These are phyloP conservation scores for Lasiurus cinereus DNA, from an alignment of 2,113 vertebrate species.

Conservation along the genomic window DNA sequence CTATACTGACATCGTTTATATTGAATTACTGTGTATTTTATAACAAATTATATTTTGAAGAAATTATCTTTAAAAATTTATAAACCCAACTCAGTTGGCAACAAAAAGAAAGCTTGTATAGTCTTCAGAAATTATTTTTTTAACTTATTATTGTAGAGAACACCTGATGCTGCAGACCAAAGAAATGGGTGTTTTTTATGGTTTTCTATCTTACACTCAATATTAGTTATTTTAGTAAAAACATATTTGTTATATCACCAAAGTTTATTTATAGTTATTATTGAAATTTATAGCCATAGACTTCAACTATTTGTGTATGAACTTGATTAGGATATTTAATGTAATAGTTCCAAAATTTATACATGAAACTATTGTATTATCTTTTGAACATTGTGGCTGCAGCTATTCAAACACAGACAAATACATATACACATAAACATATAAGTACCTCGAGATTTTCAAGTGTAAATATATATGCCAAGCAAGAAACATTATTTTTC, in stretches of 20 bases:
- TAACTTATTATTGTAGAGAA: slow-evolving; percentile 18
- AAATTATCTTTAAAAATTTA: slow-evolving; percentile 58
- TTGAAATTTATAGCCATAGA: neutral
- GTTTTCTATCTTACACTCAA: neutral
- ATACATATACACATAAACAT: neutral
- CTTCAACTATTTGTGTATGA: neutral
- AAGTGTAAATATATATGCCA: neutral
- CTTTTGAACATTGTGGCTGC: neutral
- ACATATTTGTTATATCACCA: neutral
- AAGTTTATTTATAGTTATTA: neutral
- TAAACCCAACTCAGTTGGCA: slow-evolving; percentile 18
- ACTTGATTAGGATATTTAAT: neutral
- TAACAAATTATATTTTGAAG: slow-evolving; percentile 49
- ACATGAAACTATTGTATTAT: neutral
- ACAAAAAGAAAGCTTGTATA: neutral
- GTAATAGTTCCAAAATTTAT: neutral
- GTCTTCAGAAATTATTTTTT: neutral
- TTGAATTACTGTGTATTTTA: neutral
- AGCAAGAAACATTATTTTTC: neutral
- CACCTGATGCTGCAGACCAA: neutral
- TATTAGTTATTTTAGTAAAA: neutral
- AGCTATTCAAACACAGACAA: neutral
- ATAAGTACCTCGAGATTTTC: neutral
- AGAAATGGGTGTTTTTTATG: neutral
- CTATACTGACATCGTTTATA: slow-evolving; percentile 43